Base-by-base conservation (phyloP, 2,888 invertebrate species). In the Aromia moschata region DNA sequence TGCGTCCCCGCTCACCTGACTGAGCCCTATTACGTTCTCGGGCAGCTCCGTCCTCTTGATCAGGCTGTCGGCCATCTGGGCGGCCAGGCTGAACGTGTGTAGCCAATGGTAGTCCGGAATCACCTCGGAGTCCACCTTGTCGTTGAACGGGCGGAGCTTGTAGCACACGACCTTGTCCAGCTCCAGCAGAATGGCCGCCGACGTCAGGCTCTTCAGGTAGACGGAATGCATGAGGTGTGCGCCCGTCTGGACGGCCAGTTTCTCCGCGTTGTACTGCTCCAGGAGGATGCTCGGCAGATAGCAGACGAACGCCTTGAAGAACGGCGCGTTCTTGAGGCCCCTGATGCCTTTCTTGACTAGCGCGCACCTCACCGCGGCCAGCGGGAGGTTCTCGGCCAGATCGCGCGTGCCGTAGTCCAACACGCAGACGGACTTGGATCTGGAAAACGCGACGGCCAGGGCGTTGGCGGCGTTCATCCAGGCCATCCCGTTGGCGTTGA, bases 71-170 rank as follows among this genome's bases (percentile, higher is more conserved):
- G 86, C 85, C 41, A 86, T 82, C 69, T 83, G 79, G 3, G 85
- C 78, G 1, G 84, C 84, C 31, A 84, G 74, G 53, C 85, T 83
- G 59, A 84, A 83, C 7, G 82, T 82, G 58, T 84, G 80, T 55
- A 88, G 75, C 87, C 87, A 88, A 56, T 84, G 83, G 82, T 84
- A 85, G 45, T 86, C 84, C 7, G 77, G 70, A 31, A 80, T 76
- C 65, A 74, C 56, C 56, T 78, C 75, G 10, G 69, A 71, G 61
- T 75, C 68, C 56, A 70, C 68, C 55, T 74, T 71, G 52, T 82
- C 78, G 69, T 86, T 85, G 30, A 81, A 81, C 0, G 85, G 83
- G 11, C 70, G 67, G n/a, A 81, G 73, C 31, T 78, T 77, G 66
- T 82, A 81, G 73, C 86, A 86, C 1, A 84, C 76, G 7, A 84